A percentile compares a stretch with the other conserved stretches of the same genome.
These are phyloP conservation scores for Homalodisca vitripennis DNA, from an alignment of 1,140 invertebrate genomes.

Conservation along the genomic window DNA sequence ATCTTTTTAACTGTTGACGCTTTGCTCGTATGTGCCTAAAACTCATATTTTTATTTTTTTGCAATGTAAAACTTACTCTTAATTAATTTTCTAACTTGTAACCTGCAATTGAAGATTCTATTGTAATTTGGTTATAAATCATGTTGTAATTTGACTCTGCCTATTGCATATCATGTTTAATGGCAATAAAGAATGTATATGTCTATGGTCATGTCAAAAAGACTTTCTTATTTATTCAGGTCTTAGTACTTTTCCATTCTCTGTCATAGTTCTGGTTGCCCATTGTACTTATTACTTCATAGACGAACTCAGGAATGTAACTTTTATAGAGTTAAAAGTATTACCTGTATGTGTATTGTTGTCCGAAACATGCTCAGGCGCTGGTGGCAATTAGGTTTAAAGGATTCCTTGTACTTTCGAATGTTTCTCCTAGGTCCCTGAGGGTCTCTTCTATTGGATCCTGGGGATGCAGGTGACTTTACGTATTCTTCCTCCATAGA, in stretches of 20 bases:
- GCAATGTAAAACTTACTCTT: no score
- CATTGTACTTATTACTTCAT: not conserved
- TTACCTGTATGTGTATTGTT: not conserved
- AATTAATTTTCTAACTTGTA: no score
- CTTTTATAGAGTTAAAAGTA: not conserved
- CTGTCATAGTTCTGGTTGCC: not conserved
- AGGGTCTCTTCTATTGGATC: no score
- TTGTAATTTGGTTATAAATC: no score
- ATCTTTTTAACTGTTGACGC: no score
- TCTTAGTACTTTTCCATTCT: not conserved
- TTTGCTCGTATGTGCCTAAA: no score
- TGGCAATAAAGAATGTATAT: no score
- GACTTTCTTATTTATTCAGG: slow-evolving; percentile 26
- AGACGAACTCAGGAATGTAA: slow-evolving; percentile 9
- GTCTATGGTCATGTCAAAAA: slow-evolving; percentile 24
- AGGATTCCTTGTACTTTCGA: not conserved
- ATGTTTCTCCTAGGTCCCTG: not conserved
- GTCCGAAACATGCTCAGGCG: not conserved
- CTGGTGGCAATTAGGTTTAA: slow-evolving; percentile 18
- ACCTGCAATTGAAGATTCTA: no score
- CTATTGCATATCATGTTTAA: no score
- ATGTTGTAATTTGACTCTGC: no score
- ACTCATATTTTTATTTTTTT: no score
- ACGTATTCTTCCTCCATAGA: not conserved
- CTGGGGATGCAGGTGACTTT: not conserved